Evolutionary conservation across 1,140 invertebrate species (phyloP).

Genomic region (Drusus annulatus): DNA sequence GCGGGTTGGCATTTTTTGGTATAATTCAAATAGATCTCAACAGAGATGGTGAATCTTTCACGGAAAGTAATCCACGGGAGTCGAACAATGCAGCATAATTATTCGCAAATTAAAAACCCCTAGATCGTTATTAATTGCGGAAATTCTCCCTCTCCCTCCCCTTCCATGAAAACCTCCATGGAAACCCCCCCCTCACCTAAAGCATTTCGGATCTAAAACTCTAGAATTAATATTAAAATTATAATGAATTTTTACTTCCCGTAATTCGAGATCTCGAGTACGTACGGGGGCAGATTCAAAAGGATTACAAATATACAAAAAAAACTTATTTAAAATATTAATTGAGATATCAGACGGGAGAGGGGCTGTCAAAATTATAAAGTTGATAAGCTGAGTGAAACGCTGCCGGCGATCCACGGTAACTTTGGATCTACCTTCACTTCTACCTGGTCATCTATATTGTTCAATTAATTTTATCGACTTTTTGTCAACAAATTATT

Average conservation of each 20-base stretch:
- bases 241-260: conserved; percentile 39
- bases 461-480: too few relatives aligned
- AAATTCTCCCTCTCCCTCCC: conserved; percentile 39
- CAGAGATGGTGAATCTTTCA: conserved; percentile 13
- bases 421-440: too few relatives aligned
- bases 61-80: conserved; percentile 38
- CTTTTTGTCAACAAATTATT: too few relatives aligned
- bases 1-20: not conserved
- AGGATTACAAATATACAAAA: conserved; percentile 28
- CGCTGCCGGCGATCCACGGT: too few relatives aligned
- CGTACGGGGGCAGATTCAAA: not conserved
- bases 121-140: conserved; percentile 51
- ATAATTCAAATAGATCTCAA: conserved; percentile 25
- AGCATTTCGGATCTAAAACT: conserved; percentile 22
- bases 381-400: too few relatives aligned
- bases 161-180: conserved; percentile 48
- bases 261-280: conserved; percentile 23
- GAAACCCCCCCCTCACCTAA: conserved; percentile 44
- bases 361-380: conserved; percentile 12
- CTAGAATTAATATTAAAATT: conserved; percentile 35
- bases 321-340: conserved; percentile 25
- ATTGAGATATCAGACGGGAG: not conserved
- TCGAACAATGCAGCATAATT: conserved; percentile 53
- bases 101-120: conserved; percentile 52
- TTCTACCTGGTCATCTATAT: too few relatives aligned